Conservation (phyloP, 1,140 invertebrate species). For the Drosophila melanica region DNA sequence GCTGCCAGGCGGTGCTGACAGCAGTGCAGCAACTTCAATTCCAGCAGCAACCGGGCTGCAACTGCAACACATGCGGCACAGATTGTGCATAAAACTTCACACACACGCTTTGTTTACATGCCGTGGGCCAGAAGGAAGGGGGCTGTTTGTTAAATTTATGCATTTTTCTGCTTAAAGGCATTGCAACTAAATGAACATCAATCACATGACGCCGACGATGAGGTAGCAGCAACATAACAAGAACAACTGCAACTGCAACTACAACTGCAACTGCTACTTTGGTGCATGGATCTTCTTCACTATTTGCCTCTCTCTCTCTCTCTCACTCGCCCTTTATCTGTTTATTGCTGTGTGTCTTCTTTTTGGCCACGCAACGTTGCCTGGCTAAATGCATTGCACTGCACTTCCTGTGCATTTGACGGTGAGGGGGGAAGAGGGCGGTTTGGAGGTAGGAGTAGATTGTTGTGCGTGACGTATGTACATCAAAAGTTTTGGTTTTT, state of each 20-base stretch:
- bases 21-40: constrained; percentile 28
- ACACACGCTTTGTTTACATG: constrained; percentile 66
- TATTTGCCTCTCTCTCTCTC: not conserved
- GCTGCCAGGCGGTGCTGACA: constrained; percentile 67
- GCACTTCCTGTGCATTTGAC: constrained; percentile 64
- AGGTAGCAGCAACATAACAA: constrained; percentile 18
- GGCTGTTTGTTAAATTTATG: constrained; percentile 80
- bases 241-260: constrained; percentile 20
- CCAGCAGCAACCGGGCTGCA: too few species aligned
- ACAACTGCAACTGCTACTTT: constrained; percentile 69
- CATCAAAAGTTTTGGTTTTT: constrained; percentile 80
- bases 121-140: constrained; percentile 1
- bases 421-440: not conserved
- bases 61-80: constrained; percentile 71
- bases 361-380: constrained; percentile 49
- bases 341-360: constrained; percentile 3
- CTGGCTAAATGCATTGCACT: constrained; percentile 59
- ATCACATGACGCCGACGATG: constrained; percentile 72
- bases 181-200: constrained; percentile 82
- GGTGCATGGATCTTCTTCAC: constrained; percentile 8
- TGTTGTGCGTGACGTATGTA: constrained; percentile 61
- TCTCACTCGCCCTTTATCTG: constrained; percentile 2
- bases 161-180: constrained; percentile 81
- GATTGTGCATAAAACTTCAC: constrained; percentile 70
- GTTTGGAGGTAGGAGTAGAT: not conserved